Evolutionary conservation across 2,797 vertebrate genomes (phyloP).

Genomic region (Setipinna tenuifilis): DNA sequence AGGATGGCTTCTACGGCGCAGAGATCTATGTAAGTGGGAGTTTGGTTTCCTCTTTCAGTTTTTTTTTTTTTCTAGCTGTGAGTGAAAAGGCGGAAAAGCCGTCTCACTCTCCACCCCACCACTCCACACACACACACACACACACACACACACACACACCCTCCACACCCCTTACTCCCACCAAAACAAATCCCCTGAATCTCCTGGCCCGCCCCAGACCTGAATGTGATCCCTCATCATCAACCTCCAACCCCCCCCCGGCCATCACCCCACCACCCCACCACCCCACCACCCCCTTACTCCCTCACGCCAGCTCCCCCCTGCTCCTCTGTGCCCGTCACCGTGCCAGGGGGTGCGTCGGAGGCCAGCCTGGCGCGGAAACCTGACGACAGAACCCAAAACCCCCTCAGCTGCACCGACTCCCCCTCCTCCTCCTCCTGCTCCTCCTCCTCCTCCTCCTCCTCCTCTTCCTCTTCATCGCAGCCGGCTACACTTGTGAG

Average conservation of each 20-base stretch:
- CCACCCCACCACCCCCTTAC: no score
- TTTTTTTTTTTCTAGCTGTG: neutral
- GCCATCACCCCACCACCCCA: no score
- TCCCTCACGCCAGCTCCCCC: neutral
- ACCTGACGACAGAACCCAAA: constrained; percentile 71
- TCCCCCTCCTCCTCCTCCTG: constrained; percentile 32
- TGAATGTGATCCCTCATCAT: constrained; percentile 17
- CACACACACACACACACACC: no score
- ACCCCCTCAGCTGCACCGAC: constrained; percentile 64
- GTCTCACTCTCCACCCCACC: neutral
- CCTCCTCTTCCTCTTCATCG: neutral
- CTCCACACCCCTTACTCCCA: neutral
- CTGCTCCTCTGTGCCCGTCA: neutral
- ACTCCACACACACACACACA: neutral
- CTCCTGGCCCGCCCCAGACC: neutral
- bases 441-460: constrained; percentile 27
- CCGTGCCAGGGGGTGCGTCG: constrained; percentile 25
- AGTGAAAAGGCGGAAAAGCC: constrained; percentile 5
- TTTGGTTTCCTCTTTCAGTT: constrained; percentile 16
- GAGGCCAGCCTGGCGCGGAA: constrained; percentile 73
- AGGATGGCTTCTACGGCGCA: constrained; percentile 23
- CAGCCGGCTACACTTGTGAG: neutral
- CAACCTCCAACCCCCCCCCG: neutral
- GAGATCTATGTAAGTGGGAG: constrained; percentile 26
- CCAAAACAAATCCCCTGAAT: constrained; percentile 16